Base-by-base conservation (phyloP, 2,113 vertebrate genomes). In the Ibidorhyncha struthersii region DNA sequence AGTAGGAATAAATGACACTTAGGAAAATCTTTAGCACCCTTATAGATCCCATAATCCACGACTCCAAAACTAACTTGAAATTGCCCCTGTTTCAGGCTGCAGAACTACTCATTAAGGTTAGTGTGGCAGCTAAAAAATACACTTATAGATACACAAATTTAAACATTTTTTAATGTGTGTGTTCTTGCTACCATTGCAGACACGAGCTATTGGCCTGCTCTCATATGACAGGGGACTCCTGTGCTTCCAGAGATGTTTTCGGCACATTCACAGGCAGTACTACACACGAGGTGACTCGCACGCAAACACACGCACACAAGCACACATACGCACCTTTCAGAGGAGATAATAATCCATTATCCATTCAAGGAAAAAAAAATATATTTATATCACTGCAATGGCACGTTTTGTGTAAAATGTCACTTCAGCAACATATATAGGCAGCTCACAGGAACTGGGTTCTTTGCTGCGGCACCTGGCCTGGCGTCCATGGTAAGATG, bases 371-470 rank as follows among this genome's bases (percentile, higher is more conserved):
- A 86, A 87, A 98, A 98, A 97, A 95, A 98, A 97, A 97, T 91
- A 97, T 97, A 98, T 97, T 97, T 97, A 95, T 98, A 98, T 98
- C 97, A 98, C 98, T 97, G 97, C 97, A 98, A 98, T 97, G 98
- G 98, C 97, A 98, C 96, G 49, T 96, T 97, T 96, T 96, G 96
- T 94, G 94, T 98, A 96, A 97, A 98, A 97, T 84, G 97, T 98
- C 89, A 97, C 96, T 97, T 98, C 92, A 93, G 96, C 97, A 97
- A 98, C 34, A 91, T 81, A 94, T 92, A 96, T 65, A 87, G 97
- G 97, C 98, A 97, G 98, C 95, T 98, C 97, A 91, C 16, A 74
- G 95, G 95, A 98, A 97, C 90, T 92, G 96, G 94, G 95, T 61
- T 98, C 91, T 93, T 80, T 49, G 49, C 70, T 71, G 89, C 7